These are phyloP conservation scores for Toxonevra muliebris DNA, from an alignment of 2,888 invertebrate genomes.

Conservation along the genomic window DNA sequence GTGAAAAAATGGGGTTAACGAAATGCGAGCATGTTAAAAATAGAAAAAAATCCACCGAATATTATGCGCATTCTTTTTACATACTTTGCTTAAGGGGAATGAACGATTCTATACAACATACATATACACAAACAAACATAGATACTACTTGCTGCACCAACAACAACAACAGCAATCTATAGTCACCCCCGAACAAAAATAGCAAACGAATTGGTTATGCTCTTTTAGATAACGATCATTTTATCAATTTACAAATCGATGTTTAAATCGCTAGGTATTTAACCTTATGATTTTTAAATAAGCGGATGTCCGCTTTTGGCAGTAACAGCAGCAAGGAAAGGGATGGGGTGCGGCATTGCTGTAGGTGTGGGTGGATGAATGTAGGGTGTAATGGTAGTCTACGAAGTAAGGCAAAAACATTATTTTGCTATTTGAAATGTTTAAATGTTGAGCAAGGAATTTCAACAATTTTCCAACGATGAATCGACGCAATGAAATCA, in stretches of 20 bases:
- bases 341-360: not conserved
- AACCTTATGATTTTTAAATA: constrained; percentile 43
- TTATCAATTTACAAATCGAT: constrained; percentile 63
- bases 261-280: constrained; percentile 53
- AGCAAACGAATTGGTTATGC: constrained; percentile 20
- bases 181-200: constrained; percentile 17
- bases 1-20: constrained; percentile 9
- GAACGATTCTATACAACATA: not conserved
- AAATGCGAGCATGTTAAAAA: constrained; percentile 1
- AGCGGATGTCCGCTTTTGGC: too few species aligned
- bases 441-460: constrained; percentile 23
- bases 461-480: constrained; percentile 25
- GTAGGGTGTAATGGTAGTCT: not conserved
- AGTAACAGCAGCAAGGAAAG: too few species aligned
- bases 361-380: not conserved
- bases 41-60: constrained; percentile 9
- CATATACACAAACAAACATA: not conserved
- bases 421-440: constrained; percentile 19
- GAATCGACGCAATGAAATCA: constrained; percentile 30
- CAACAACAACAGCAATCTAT: not conserved
- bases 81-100: not conserved
- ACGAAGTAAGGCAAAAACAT: not conserved
- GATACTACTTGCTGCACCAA: not conserved
- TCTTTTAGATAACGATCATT: constrained; percentile 57
- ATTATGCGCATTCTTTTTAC: constrained; percentile 17